Conservation (phyloP, 2,113 vertebrate species). For the Octodon degus region DNA sequence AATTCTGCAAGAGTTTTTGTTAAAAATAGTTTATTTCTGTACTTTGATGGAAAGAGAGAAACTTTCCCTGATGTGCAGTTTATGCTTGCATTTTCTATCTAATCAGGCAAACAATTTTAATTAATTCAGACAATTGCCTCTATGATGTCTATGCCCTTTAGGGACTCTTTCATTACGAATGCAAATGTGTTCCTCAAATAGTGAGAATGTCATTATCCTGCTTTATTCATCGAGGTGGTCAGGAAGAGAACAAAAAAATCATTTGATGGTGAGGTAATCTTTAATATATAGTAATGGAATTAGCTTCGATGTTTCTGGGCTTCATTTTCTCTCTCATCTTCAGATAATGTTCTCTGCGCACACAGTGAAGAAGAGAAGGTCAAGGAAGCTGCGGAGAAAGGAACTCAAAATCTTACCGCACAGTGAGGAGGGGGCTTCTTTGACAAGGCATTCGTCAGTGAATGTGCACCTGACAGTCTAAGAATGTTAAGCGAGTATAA, state of each 20-base stretch:
- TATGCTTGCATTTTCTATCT: conserved; percentile 72
- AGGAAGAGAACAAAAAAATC: conserved; percentile 71
- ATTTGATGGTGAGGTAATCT: conserved; percentile 71
- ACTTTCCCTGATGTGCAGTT: conserved; percentile 56
- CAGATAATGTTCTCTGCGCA: not conserved
- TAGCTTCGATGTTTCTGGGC: conserved; percentile 67
- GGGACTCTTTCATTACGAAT: conserved; percentile 78
- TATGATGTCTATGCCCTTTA: conserved; percentile 70
- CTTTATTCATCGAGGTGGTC: conserved; percentile 77
- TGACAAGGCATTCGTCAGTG: not conserved
- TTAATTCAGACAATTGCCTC: conserved; percentile 73
- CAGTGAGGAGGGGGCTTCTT: not conserved
- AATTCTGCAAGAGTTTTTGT: not conserved
- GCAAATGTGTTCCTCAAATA: conserved; percentile 81
- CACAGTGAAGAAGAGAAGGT: not conserved
- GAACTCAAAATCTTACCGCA: not conserved
- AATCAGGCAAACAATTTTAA: conserved; percentile 83
- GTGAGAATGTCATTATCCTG: conserved; percentile 77
- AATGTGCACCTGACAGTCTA: not conserved
- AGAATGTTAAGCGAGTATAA: not conserved
- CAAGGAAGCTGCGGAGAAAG: not conserved
- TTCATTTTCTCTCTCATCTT: conserved; percentile 63
- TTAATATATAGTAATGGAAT: conserved; percentile 61
- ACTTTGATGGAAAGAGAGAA: conserved; percentile 60
- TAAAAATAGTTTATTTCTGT: conserved; percentile 60